Conservation (phyloP, 1,140 invertebrate species). For the Drosophila pandora region DNA sequence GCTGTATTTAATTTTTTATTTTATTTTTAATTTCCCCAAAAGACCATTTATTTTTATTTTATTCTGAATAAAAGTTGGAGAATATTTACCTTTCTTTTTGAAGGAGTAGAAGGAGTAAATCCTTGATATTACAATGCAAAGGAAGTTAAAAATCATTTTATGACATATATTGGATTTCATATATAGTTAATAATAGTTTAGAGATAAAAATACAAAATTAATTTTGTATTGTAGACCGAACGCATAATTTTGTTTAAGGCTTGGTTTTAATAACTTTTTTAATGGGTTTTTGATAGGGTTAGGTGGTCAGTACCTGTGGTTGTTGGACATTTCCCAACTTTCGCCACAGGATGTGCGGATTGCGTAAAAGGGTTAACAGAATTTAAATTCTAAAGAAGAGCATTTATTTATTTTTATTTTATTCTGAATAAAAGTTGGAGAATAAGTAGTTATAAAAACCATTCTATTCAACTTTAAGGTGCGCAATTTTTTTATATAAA, state of each 20-base stretch:
- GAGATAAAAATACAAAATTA: too few relatives aligned
- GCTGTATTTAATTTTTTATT: neutral
- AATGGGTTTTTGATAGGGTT: neutral
- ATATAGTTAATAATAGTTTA: too few relatives aligned
- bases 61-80: neutral
- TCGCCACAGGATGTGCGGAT: neutral
- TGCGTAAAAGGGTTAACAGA: neutral
- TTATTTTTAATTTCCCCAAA: neutral
- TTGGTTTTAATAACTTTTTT: neutral
- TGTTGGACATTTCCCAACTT: neutral
- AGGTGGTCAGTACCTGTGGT: neutral
- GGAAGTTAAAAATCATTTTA: too few relatives aligned
- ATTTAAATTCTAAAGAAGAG: too few relatives aligned
- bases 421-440: too few relatives aligned
- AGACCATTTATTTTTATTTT: neutral
- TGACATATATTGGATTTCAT: too few relatives aligned
- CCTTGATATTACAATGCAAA: too few relatives aligned
- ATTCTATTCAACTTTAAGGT: neutral
- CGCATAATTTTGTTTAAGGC: too few relatives aligned
- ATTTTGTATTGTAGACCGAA: too few relatives aligned
- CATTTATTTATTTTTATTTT: too few relatives aligned
- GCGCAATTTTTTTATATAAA: neutral
- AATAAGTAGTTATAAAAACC: too few relatives aligned
- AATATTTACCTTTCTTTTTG: neutral
- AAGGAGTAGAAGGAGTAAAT: neutral